A percentile compares a stretch with the other conserved stretches of the same genome.
These are phyloP conservation scores for Omphaloscelis lunosa DNA, from an alignment of 2,888 invertebrate genomes.

Conservation along the genomic window DNA sequence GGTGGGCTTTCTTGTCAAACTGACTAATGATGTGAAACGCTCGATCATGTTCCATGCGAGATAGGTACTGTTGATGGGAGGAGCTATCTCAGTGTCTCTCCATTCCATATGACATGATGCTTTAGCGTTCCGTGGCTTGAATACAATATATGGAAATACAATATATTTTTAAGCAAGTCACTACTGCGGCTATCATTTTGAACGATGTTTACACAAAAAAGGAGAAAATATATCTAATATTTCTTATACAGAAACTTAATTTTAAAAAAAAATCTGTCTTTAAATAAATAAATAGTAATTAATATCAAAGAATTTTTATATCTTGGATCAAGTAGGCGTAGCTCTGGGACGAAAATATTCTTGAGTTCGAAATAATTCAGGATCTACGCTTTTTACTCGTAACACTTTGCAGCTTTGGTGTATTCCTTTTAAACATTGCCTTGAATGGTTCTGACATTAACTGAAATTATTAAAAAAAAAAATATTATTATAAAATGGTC, in stretches of 20 bases:
- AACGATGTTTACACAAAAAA: neutral
- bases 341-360: neutral
- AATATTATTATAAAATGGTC: constrained; percentile 49
- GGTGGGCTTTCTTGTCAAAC: constrained; percentile 73
- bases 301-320: neutral
- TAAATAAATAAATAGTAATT: constrained; percentile 11
- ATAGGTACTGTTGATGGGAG: constrained; percentile 39
- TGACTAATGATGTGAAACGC: constrained; percentile 65
- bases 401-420: constrained; percentile 11
- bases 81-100: constrained; percentile 42
- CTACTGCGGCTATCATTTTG: neutral
- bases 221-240: neutral
- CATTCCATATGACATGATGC: constrained; percentile 22
- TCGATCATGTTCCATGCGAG: constrained; percentile 46
- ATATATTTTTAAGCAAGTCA: neutral
- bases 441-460: constrained; percentile 20
- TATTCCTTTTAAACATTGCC: constrained; percentile 16
- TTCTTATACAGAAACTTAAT: neutral
- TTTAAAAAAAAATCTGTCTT: too few relatives aligned
- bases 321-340: constrained; percentile 13
- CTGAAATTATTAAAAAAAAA: constrained; percentile 46
- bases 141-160: too few relatives aligned
- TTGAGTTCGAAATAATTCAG: constrained; percentile 3
- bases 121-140: constrained; percentile 23
- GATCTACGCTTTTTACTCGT: neutral